These are phyloP conservation scores for Bombus soroeensis DNA, from an alignment of 1,140 invertebrate genomes.

Conservation along the genomic window DNA sequence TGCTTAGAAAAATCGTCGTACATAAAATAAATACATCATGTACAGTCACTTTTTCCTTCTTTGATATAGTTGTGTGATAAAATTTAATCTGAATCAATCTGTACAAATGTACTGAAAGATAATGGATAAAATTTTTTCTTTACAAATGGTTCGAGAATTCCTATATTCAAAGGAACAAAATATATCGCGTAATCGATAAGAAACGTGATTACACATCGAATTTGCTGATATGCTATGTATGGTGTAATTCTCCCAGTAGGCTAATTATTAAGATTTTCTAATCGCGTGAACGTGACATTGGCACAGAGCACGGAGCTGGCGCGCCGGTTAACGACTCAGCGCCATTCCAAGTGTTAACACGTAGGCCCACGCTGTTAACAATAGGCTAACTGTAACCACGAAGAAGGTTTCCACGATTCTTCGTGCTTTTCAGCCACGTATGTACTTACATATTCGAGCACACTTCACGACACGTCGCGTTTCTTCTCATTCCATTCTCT, in stretches of 20 bases:
- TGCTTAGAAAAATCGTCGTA: too few species aligned
- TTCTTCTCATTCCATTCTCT: slow-evolving; percentile 43
- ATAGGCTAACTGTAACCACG: slow-evolving; percentile 70
- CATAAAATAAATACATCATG: too few species aligned
- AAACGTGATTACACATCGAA: neutral
- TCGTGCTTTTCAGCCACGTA: slow-evolving; percentile 45
- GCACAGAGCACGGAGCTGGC: neutral
- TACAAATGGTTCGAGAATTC: neutral
- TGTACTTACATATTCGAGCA: slow-evolving; percentile 8
- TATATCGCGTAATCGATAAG: neutral
- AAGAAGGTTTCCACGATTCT: slow-evolving; percentile 69
- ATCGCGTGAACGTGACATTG: slow-evolving; percentile 47
- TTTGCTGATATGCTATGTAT: neutral
- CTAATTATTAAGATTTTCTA: slow-evolving; percentile 48
- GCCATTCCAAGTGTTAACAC: slow-evolving; percentile 65
- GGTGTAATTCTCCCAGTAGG: neutral
- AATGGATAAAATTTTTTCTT: too few species aligned
- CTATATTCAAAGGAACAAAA: neutral
- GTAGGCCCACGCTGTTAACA: slow-evolving; percentile 58
- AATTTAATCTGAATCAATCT: too few species aligned
- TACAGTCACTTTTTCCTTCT: too few species aligned
- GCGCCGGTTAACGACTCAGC: slow-evolving; percentile 55
- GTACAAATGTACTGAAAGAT: too few species aligned
- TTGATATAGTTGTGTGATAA: too few species aligned
- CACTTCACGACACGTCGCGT: slow-evolving; percentile 54